Conservation (phyloP, 2,113 vertebrate genomes). For the Cercopithecus mona region DNA sequence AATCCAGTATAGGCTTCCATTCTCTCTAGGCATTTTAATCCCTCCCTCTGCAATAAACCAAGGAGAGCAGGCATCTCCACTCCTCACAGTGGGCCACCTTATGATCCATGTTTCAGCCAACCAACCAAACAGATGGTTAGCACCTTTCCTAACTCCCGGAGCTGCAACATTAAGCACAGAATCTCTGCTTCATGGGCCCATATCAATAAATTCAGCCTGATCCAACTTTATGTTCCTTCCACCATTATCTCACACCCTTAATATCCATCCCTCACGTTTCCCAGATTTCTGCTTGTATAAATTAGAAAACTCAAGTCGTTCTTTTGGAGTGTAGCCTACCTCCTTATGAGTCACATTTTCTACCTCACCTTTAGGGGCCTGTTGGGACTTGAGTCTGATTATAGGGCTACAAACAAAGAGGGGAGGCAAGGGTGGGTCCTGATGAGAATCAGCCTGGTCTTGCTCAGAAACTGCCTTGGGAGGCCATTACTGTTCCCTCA, state of each 20-base stretch:
- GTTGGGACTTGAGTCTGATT: neutral
- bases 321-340: neutral
- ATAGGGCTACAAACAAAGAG: neutral
- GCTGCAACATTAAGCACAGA: neutral
- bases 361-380: neutral
- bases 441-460: neutral
- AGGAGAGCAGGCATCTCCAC: neutral
- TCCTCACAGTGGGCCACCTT: neutral
- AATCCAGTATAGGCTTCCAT: neutral
- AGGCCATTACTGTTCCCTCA: neutral
- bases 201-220: neutral
- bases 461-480: neutral
- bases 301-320: neutral
- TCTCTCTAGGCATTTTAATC: neutral
- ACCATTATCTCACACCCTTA: neutral
- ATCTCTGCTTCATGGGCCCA: neutral
- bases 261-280: neutral
- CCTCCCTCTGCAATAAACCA: neutral
- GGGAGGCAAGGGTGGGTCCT: neutral
- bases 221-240: too few relatives aligned
- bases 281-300: neutral
- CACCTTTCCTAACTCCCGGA: neutral
- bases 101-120: neutral
- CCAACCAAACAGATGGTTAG: neutral
- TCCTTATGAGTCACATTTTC: neutral